phyloP scores from a whole-genome alignment of 2,888 invertebrate genomes.

The Leptura quadrifasciata region DNA sequence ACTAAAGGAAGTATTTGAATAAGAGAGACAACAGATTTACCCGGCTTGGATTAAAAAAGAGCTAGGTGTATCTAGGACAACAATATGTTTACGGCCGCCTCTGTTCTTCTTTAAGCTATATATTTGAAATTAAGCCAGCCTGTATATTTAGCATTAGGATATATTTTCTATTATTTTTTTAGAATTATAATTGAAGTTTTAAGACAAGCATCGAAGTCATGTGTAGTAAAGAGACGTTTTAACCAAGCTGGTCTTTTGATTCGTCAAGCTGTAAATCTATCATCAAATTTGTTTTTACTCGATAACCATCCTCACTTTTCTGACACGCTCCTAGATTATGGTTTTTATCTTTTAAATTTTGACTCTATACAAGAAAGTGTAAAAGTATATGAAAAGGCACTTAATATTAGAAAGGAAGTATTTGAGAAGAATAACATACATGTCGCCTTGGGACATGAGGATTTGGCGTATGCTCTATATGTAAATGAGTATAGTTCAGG shows the following conservation, averaged over 20 bases:
- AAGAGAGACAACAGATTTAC: too few relatives aligned
- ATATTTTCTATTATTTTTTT: constrained; percentile 52
- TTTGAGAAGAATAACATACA: constrained; percentile 91
- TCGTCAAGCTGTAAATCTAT: constrained; percentile 86
- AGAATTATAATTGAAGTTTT: constrained; percentile 88
- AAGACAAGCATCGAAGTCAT: constrained; percentile 90
- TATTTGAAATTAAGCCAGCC: too few relatives aligned
- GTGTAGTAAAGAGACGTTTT: constrained; percentile 92
- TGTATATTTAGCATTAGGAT: neutral
- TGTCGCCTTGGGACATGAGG: constrained; percentile 93
- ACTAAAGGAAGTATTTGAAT: too few relatives aligned
- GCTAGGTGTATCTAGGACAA: too few relatives aligned
- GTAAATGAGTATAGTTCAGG: constrained; percentile 94
- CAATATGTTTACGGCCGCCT: too few relatives aligned
- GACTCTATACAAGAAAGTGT: constrained; percentile 91
- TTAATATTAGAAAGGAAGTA: constrained; percentile 83
- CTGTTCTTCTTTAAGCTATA: too few relatives aligned
- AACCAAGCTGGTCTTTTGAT: constrained; percentile 88
- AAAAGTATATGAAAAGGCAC: constrained; percentile 86
- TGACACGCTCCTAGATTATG: constrained; percentile 91
- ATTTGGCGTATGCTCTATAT: constrained; percentile 94
- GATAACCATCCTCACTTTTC: constrained; percentile 87
- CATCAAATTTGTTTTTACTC: constrained; percentile 78
- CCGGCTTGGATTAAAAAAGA: too few relatives aligned
- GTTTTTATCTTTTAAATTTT: constrained; percentile 92